Base-by-base conservation (phyloP, 2,113 vertebrate genomes). In the Dasyornis broadbenti region DNA sequence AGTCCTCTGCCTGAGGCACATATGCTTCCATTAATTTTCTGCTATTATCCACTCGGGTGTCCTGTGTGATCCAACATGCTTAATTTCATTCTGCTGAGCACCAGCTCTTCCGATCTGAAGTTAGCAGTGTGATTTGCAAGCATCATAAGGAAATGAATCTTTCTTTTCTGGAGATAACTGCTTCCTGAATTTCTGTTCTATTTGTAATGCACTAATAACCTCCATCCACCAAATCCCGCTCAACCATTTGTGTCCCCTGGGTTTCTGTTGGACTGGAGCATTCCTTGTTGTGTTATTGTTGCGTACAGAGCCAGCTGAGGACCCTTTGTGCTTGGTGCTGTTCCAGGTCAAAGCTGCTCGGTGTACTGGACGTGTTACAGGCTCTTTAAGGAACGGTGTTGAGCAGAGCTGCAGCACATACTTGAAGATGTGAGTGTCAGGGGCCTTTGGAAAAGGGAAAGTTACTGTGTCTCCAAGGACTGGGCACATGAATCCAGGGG, bases 31-130 rank as follows among this genome's bases (percentile, higher is more conserved):
- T 96, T 96, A 92, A 96, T 97, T 97, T 94, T 96, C 89, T 92
- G 77, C 86, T 94, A 94, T 96, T 96, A 97, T 93, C 96, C 90
- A 93, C 92, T 97, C 95, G 95, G 95, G 96, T 97, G 95, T 96
- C 92, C 92, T 95, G 85, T 95, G 94, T 97, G 95, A 96, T 95
- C 94, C 94, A 97, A 82, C 93, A 94, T 84, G 86, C 83, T 89
- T 96, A 95, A 96, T 96, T 95, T 96, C 89, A 94, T 97, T 97
- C 81, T 84, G 30, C 81, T 27, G 93, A 94, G 95, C 92, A 86
- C 91, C 86, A 91, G 91, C 86, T 93, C 91, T 96, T 89, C 91
- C 61, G 73, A 95, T 94, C 84, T 94, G 92, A 91, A 95, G 73
- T 79, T 92, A 84, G 81, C 72, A 75, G 86, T 87, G 92, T 52